phyloP scores from a whole-genome alignment of 2,888 invertebrate genomes.

The Dolichopus griseipennis region DNA sequence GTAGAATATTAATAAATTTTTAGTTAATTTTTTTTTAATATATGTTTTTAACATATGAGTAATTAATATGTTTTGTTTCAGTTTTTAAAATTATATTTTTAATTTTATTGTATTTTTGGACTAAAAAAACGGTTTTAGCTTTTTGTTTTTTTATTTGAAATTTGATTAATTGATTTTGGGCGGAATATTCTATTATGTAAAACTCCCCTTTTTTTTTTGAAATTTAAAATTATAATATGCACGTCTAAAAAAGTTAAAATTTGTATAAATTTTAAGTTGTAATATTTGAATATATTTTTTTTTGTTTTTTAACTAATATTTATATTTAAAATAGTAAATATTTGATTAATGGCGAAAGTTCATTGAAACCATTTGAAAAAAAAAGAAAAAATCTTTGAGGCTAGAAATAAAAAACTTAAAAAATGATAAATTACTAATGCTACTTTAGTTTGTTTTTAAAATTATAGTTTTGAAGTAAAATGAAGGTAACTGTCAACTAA shows the following conservation, averaged over 20 bases:
- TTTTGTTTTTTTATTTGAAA: not conserved
- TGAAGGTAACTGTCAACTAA: too few species aligned
- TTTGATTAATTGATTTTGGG: conserved; percentile 6
- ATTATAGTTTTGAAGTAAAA: too few species aligned
- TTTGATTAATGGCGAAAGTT: not conserved
- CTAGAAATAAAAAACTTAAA: not conserved
- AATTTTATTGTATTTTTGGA: too few species aligned
- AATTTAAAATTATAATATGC: not conserved
- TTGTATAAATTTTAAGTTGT: not conserved
- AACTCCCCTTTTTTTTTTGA: not conserved
- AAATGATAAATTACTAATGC: not conserved
- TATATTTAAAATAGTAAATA: not conserved
- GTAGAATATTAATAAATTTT: not conserved
- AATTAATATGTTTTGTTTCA: too few species aligned
- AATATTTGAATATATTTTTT: not conserved
- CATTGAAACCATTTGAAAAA: not conserved
- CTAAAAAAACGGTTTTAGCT: not conserved
- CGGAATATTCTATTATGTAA: not conserved
- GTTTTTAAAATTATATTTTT: too few species aligned
- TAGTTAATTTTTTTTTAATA: too few species aligned
- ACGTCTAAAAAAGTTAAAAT: not conserved
- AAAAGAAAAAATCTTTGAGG: not conserved
- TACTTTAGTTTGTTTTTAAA: not conserved
- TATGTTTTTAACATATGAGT: too few species aligned
- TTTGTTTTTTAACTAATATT: too few species aligned